Percentiles rank a stretch among this genome's conserved stretches.
phyloP scores from a whole-genome alignment of 2,888 invertebrate species.

The Erebia aethiops region DNA sequence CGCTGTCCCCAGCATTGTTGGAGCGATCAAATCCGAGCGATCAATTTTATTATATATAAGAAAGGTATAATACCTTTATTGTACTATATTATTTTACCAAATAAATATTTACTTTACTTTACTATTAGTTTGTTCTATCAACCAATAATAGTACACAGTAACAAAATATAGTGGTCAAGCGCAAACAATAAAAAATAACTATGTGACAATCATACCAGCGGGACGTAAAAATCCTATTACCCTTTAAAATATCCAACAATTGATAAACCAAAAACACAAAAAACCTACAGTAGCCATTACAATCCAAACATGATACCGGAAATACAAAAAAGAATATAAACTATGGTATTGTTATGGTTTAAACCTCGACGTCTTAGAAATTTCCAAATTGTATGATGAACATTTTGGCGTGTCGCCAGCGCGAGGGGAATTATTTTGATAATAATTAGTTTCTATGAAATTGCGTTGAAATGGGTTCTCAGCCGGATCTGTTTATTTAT shows the following conservation, averaged over 20 bases:
- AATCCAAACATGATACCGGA: constrained; percentile 13
- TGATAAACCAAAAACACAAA: constrained; percentile 9
- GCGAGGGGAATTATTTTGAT: no score
- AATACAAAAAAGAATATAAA: constrained; percentile 13
- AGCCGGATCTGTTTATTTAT: no score
- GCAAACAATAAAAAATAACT: not conserved
- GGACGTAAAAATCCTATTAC: not conserved
- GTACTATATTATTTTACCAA: no score
- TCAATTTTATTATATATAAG: no score
- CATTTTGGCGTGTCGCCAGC: not conserved
- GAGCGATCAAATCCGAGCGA: no score
- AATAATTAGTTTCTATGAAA: no score
- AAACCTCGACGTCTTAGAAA: not conserved
- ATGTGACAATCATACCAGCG: not conserved
- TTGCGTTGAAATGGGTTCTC: no score
- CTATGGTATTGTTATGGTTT: not conserved
- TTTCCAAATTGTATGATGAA: not conserved
- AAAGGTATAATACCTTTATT: no score
- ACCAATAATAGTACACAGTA: no score
- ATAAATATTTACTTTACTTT: no score
- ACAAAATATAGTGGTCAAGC: not conserved
- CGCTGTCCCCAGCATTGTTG: no score
- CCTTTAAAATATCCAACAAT: constrained; percentile 6
- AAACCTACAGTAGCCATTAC: constrained; percentile 13
- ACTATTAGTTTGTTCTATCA: no score